Percentiles rank a stretch among this genome's conserved stretches.
phyloP scores from a whole-genome alignment of 2,797 vertebrate genomes.

The Spinus olivaceus region DNA sequence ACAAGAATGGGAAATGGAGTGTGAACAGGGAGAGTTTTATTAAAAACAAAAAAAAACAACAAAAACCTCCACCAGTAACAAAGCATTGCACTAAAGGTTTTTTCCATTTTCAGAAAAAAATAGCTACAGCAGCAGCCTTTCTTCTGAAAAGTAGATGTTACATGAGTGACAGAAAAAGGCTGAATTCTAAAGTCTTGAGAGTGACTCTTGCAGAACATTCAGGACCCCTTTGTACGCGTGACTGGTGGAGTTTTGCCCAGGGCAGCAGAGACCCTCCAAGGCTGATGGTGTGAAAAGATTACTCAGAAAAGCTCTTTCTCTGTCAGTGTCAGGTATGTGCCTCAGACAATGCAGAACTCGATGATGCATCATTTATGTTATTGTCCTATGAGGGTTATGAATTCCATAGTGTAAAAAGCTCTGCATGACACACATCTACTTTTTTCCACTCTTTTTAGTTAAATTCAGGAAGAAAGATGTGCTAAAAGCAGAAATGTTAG shows the following conservation, averaged over 20 bases:
- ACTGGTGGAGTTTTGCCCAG: not conserved
- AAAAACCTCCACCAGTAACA: not conserved
- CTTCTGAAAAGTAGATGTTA: not conserved
- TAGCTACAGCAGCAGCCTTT: not conserved
- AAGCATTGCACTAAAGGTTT: not conserved
- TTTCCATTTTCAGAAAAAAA: not conserved
- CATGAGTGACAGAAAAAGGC: not conserved
- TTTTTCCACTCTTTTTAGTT: not conserved
- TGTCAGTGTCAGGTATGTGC: not conserved
- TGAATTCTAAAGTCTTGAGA: not conserved
- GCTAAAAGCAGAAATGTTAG: not conserved
- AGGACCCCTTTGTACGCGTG: not conserved
- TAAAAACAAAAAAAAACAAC: too few relatives aligned
- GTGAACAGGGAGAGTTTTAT: not conserved
- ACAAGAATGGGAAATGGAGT: not conserved
- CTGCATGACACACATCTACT: not conserved
- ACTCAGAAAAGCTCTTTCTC: not conserved
- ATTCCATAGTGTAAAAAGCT: not conserved
- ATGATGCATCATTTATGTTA: conserved; percentile 22
- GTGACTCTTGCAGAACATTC: not conserved
- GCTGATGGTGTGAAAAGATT: not conserved
- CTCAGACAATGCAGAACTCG: not conserved
- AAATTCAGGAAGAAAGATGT: not conserved
- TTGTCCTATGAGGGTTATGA: conserved; percentile 16
- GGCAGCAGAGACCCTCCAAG: not conserved